phyloP scores from a whole-genome alignment of 2,888 invertebrate genomes.

The Philhelius pedissequus region DNA sequence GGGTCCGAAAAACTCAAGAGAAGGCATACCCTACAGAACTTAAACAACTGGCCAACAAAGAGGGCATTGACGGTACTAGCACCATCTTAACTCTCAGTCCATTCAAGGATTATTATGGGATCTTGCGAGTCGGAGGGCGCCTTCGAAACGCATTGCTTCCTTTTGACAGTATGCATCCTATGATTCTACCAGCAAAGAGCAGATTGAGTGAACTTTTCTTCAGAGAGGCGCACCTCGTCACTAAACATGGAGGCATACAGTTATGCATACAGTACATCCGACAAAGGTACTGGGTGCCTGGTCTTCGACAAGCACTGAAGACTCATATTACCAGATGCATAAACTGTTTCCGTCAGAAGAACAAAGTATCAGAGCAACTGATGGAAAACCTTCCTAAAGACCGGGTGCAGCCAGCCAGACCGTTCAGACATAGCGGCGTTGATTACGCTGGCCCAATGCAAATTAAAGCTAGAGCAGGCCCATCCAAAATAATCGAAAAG shows the following conservation, averaged over 20 bases:
- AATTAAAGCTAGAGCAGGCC: constrained; percentile 10
- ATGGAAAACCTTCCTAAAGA: constrained; percentile 4
- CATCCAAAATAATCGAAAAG: constrained; percentile 3
- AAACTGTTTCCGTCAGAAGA: constrained; percentile 5
- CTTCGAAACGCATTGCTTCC: too few species aligned
- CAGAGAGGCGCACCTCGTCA: not conserved
- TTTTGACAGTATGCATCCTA: too few species aligned
- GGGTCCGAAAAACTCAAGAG: too few species aligned
- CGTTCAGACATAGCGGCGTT: constrained; percentile 14
- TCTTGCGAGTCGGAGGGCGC: too few species aligned
- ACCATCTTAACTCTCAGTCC: too few species aligned
- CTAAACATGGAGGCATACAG: not conserved
- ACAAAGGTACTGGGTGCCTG: not conserved
- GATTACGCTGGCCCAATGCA: constrained; percentile 21
- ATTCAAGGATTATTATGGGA: too few species aligned
- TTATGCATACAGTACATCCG: not conserved
- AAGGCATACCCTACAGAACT: too few species aligned
- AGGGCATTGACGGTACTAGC: too few species aligned
- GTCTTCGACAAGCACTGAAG: not conserved
- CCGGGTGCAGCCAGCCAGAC: not conserved
- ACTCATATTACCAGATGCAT: not conserved
- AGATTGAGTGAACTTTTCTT: not conserved
- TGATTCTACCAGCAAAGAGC: too few species aligned
- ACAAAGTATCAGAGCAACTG: not conserved
- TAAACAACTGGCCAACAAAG: too few species aligned